Percentiles rank a stretch among this genome's conserved stretches.
These are phyloP conservation scores for Eulemur coronatus DNA, from an alignment of 2,797 vertebrate species.

Conservation along the genomic window DNA sequence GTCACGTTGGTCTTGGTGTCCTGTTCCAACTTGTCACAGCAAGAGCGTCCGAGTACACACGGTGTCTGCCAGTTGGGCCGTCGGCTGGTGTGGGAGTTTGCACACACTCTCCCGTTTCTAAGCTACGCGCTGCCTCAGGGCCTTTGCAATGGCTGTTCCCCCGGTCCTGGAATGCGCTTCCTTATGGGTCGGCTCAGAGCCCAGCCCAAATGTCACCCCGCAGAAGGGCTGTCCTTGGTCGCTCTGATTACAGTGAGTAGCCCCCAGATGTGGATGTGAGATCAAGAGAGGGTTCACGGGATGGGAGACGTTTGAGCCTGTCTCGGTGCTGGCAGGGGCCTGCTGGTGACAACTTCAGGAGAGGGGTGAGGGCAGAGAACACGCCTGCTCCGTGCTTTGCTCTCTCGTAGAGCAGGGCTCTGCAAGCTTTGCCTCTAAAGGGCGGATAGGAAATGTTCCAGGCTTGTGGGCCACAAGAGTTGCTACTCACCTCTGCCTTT, in stretches of 20 bases:
- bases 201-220: too few relatives aligned
- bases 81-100: not conserved
- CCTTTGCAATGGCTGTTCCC: not conserved
- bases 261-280: not conserved
- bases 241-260: not conserved
- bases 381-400: rapidly evolving
- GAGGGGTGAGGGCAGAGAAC: not conserved
- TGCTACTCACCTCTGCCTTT: not conserved
- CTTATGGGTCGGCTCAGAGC: not conserved
- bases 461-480: not conserved
- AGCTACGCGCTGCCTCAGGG: rapidly evolving
- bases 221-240: rapidly evolving
- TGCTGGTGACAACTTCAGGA: too few relatives aligned
- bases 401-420: not conserved
- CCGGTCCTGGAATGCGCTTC: not conserved
- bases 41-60: not conserved
- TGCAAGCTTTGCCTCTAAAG: not conserved
- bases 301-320: not conserved
- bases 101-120: not conserved
- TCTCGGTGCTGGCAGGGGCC: too few relatives aligned
- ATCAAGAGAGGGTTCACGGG: not conserved
- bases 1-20: not conserved
- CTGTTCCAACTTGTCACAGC: not conserved
- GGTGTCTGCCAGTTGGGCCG: not conserved
- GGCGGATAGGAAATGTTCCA: not conserved